phyloP scores from a whole-genome alignment of 1,140 invertebrate genomes.

The Cotesia typhae region DNA sequence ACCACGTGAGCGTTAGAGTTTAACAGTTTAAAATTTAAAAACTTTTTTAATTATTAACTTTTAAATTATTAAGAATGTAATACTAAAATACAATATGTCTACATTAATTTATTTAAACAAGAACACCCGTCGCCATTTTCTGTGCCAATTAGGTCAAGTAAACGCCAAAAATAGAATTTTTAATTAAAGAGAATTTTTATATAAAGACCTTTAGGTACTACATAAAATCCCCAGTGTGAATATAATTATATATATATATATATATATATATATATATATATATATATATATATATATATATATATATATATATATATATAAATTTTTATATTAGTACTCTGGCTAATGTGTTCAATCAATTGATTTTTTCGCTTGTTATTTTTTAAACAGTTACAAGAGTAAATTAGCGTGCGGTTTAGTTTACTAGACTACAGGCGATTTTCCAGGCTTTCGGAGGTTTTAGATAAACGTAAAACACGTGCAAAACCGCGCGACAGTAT shows the following conservation, averaged over 20 bases:
- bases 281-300: conserved; percentile 5
- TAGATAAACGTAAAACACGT: conserved; percentile 11
- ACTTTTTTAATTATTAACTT: too few species aligned
- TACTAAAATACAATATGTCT: neutral
- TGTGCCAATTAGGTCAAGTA: conserved; percentile 28
- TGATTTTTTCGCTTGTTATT: neutral
- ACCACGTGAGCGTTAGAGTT: too few species aligned
- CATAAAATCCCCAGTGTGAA: too few species aligned
- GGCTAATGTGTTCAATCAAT: neutral
- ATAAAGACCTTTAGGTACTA: neutral
- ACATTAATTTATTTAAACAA: conserved; percentile 25
- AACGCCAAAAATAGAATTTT: conserved; percentile 26
- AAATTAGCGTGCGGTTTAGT: neutral
- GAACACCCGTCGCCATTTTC: conserved; percentile 23
- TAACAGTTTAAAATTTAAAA: too few species aligned
- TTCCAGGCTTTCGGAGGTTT: neutral
- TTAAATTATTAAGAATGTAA: neutral
- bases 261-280: conserved; percentile 14
- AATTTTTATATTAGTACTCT: too few species aligned
- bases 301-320: conserved; percentile 5
- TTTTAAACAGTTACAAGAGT: neutral
- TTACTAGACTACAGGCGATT: conserved; percentile 2
- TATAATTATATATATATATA: neutral
- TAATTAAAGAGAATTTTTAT: conserved; percentile 17
- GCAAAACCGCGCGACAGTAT: neutral